phyloP scores from a whole-genome alignment of 1,140 invertebrate genomes.

The Matsumurasca onukii region DNA sequence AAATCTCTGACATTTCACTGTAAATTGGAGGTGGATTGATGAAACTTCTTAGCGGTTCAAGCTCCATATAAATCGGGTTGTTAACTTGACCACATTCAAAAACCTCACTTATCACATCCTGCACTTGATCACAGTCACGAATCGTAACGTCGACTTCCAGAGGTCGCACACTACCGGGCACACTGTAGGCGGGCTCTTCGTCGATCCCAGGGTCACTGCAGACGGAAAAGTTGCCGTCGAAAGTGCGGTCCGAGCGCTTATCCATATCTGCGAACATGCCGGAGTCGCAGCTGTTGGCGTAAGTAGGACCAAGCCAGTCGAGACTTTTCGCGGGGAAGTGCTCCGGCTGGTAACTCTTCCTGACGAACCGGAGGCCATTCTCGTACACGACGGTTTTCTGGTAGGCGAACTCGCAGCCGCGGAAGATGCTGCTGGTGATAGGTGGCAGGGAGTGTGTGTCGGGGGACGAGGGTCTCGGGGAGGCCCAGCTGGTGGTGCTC shows the following conservation, averaged over 20 bases:
- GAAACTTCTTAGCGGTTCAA: slow-evolving; percentile 13
- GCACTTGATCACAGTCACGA: neutral
- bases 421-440: neutral
- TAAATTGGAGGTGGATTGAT: too few relatives aligned
- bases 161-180: neutral
- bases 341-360: neutral
- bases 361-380: slow-evolving; percentile 4
- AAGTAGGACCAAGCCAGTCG: neutral
- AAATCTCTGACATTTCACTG: neutral
- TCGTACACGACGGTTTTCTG: slow-evolving; percentile 19
- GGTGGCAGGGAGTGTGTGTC: too few relatives aligned
- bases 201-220: slow-evolving; percentile 3
- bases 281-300: slow-evolving; percentile 6
- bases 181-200: slow-evolving; percentile 19
- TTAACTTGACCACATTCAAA: neutral
- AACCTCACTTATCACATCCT: neutral
- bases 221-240: neutral
- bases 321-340: neutral
- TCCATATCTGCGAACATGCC: slow-evolving; percentile 15
- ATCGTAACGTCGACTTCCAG: neutral
- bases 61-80: slow-evolving; percentile 33
- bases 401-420: neutral
- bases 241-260: neutral
- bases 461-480: neutral
- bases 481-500: slow-evolving; percentile 9